These are phyloP conservation scores for Lasioglossum morio DNA, from an alignment of 2,888 invertebrate genomes.

Conservation along the genomic window DNA sequence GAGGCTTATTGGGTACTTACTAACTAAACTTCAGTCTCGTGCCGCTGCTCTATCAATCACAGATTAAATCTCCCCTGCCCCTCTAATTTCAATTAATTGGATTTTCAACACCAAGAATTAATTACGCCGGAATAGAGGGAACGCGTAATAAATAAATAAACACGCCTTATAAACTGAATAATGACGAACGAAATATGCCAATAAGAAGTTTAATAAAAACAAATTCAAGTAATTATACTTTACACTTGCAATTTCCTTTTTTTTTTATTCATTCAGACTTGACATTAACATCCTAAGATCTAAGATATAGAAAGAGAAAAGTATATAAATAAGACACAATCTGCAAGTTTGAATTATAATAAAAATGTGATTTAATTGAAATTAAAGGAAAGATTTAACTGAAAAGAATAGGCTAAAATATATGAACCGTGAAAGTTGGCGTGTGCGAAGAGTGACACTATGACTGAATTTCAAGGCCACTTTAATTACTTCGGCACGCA, in stretches of 20 bases:
- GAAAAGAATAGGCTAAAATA: not conserved
- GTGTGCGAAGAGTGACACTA: not conserved
- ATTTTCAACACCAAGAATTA: not conserved
- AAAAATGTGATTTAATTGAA: not conserved
- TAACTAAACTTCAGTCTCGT: constrained; percentile 22
- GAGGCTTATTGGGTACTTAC: constrained; percentile 59
- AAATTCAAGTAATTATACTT: not conserved
- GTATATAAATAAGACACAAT: no score
- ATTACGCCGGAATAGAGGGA: not conserved
- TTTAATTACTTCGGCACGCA: constrained; percentile 1
- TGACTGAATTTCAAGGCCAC: constrained; percentile 5
- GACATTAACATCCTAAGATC: no score
- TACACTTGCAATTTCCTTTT: not conserved
- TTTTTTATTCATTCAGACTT: no score
- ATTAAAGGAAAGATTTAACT: not conserved
- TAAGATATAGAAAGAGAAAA: no score
- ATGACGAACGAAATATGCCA: no score
- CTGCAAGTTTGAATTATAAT: no score
- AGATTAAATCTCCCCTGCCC: not conserved
- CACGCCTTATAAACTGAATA: no score
- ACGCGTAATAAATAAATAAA: not conserved
- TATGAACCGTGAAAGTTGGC: not conserved
- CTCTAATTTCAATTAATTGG: not conserved
- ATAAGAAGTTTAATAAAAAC: not conserved
- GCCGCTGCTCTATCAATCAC: constrained; percentile 33